These are phyloP conservation scores for Arctia plantaginis DNA, from an alignment of 2,888 invertebrate species.

Conservation along the genomic window DNA sequence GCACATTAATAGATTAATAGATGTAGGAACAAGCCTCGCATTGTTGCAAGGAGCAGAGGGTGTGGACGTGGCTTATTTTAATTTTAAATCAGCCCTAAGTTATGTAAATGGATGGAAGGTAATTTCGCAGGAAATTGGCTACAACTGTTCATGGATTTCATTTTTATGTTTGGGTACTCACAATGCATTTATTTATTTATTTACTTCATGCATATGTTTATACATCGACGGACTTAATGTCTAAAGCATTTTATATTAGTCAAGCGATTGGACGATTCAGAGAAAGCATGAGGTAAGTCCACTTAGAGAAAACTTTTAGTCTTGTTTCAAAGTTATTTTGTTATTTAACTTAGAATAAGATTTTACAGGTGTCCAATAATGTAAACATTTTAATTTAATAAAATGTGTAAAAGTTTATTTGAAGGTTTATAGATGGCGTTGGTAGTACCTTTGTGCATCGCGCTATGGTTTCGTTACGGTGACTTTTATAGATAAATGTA, in stretches of 20 bases:
- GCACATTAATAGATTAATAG: conserved; percentile 59
- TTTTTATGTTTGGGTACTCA: conserved; percentile 9
- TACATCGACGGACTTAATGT: too few relatives aligned
- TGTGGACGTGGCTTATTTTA: conserved; percentile 58
- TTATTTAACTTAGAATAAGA: not conserved
- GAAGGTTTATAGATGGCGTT: too few relatives aligned
- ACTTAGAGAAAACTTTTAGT: not conserved
- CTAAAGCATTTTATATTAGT: too few relatives aligned
- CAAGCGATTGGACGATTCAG: too few relatives aligned
- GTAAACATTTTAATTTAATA: too few relatives aligned
- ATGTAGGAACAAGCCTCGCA: conserved; percentile 43
- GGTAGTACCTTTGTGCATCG: too few relatives aligned
- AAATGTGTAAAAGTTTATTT: too few relatives aligned
- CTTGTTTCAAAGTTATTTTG: not conserved
- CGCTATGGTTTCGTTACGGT: too few relatives aligned
- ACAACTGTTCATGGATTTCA: conserved; percentile 33
- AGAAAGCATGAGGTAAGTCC: too few relatives aligned
- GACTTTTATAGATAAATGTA: too few relatives aligned
- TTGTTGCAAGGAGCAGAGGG: conserved; percentile 47
- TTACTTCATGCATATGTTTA: too few relatives aligned
- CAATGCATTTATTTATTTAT: not conserved
- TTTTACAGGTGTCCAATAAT: too few relatives aligned
- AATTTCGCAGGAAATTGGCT: conserved; percentile 41
- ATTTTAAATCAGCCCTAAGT: conserved; percentile 64
- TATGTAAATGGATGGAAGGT: conserved; percentile 57